Percentiles rank a stretch among this genome's conserved stretches.
These are phyloP conservation scores for Orchestia grillus DNA, from an alignment of 1,140 invertebrate species.

Conservation along the genomic window DNA sequence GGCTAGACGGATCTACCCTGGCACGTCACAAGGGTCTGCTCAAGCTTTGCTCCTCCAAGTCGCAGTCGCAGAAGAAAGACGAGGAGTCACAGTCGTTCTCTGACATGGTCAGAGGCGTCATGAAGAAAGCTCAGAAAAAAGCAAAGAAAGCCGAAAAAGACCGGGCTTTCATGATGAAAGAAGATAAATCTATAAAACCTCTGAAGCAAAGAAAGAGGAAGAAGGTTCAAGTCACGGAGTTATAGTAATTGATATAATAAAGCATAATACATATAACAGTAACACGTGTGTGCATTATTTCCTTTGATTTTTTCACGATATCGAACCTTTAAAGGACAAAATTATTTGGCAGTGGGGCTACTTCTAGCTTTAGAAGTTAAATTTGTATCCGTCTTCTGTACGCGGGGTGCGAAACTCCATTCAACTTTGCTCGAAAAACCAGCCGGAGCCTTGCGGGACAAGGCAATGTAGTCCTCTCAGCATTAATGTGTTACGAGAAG, in stretches of 20 bases:
- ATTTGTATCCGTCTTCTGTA: too few relatives aligned
- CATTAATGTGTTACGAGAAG: too few relatives aligned
- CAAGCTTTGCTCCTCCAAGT: not conserved
- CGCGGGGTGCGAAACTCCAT: too few relatives aligned
- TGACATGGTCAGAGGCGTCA: conserved; percentile 40
- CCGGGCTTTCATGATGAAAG: conserved; percentile 5
- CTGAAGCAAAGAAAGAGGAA: conserved; percentile 32
- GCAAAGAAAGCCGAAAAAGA: conserved; percentile 37
- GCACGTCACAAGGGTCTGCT: conserved; percentile 27
- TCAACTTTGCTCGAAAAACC: too few relatives aligned
- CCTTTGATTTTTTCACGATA: not conserved
- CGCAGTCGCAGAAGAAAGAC: not conserved
- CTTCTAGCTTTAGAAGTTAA: too few relatives aligned
- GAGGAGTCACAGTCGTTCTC: conserved; percentile 35
- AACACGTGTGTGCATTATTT: not conserved
- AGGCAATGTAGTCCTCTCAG: too few relatives aligned
- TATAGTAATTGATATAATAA: not conserved
- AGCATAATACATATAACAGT: too few relatives aligned
- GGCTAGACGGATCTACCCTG: not conserved
- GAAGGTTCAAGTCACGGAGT: conserved; percentile 30
- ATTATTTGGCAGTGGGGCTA: too few relatives aligned
- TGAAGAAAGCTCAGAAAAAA: conserved; percentile 40
- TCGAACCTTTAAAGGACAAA: too few relatives aligned
- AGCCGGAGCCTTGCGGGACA: too few relatives aligned
- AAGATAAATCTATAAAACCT: conserved; percentile 32